Percentiles rank a stretch among this genome's conserved stretches.
Evolutionary conservation across 2,797 vertebrate genomes (phyloP).

Genomic region (Coranthus polyacanthus): DNA sequence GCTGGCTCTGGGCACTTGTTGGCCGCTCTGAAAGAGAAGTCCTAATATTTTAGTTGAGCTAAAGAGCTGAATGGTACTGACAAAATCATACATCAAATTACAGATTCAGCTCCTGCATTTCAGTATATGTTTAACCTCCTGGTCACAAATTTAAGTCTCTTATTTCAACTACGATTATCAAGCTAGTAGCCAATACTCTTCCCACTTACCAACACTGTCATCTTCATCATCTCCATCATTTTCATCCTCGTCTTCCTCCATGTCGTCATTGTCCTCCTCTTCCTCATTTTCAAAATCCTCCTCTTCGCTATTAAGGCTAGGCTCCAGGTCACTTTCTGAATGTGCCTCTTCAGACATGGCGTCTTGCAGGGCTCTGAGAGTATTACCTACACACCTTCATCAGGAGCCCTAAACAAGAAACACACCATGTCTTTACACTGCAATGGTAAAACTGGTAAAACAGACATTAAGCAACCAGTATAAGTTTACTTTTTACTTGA

Average conservation of each 20-base stretch:
- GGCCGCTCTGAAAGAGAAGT: constrained; percentile 82
- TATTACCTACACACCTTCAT: constrained; percentile 95
- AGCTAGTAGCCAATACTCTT: background rate
- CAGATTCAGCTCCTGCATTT: background rate
- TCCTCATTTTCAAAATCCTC: constrained; percentile 83
- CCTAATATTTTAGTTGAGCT: constrained; percentile 8
- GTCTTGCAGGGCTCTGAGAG: constrained; percentile 88
- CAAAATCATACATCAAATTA: background rate
- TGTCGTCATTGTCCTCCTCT: constrained; percentile 76
- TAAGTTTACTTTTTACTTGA: constrained; percentile 2
- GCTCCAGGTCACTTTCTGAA: constrained; percentile 98
- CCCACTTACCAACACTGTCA: constrained; percentile 75
- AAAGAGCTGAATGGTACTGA: background rate
- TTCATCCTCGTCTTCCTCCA: constrained; percentile 79
- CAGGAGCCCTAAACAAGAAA: constrained; percentile 61
- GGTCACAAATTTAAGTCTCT: background rate
- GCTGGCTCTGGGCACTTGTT: constrained; percentile 83
- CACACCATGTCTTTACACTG: constrained; percentile 13
- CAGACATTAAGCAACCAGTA: too few relatives aligned
- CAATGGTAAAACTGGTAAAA: too few relatives aligned
- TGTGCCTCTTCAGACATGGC: constrained; percentile 98
- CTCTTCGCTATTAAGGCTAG: constrained; percentile 89
- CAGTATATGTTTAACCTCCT: background rate
- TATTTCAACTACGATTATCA: background rate
- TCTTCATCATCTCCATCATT: constrained; percentile 82